Evolutionary conservation across 2,113 vertebrate genomes (phyloP), one percentile per base, ranked within the genome.

Genomic region (Cyprinodon tularosa): DNA sequence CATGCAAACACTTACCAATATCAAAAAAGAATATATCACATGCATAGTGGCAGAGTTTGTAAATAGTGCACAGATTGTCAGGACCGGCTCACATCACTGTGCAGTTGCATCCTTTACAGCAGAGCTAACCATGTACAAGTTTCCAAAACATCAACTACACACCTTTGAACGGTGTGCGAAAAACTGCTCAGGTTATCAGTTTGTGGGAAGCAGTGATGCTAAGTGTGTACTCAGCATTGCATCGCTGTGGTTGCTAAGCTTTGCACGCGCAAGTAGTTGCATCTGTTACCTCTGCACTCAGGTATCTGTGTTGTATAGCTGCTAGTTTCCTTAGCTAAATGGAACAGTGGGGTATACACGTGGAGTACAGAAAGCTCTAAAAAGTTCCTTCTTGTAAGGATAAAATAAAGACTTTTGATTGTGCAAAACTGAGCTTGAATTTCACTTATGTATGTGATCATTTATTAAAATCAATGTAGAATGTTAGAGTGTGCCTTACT

Each of bases 401-500:
- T 44, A n/a, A 10, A 39, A 44, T 3, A 38, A 15, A 8, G 6
- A 39, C 38, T 17, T 38, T 39, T 14, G 37, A 3, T 17, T 8
- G 37, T 3, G 12, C 15, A 5, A 62, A 36, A 17, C 15, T 42
- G 9, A 64, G 39, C 3, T 42, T 15, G 42, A 14, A 64, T n/a
- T 64, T 39, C 17, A 39, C 62, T 57, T 53, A n/a, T 9, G 8
- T 57, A n/a, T 10, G 20, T 17, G 6, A n/a, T 57, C 17, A 57
- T n/a, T n/a, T 9, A 15, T 57, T 57, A 57, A n/a, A 57, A 8
- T 20, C 7, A 57, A 57, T 15, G 17, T 7, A 3, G 50, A 57
- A 20, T 57, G 17, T 9, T 15, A 57, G 50, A 20, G 50, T 83
- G 71, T 13, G 5, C 94, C 98, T 97, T 93, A 99, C 98, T 99